Conservation (phyloP, 2,797 vertebrate species). For the Eremophila alpestris region DNA sequence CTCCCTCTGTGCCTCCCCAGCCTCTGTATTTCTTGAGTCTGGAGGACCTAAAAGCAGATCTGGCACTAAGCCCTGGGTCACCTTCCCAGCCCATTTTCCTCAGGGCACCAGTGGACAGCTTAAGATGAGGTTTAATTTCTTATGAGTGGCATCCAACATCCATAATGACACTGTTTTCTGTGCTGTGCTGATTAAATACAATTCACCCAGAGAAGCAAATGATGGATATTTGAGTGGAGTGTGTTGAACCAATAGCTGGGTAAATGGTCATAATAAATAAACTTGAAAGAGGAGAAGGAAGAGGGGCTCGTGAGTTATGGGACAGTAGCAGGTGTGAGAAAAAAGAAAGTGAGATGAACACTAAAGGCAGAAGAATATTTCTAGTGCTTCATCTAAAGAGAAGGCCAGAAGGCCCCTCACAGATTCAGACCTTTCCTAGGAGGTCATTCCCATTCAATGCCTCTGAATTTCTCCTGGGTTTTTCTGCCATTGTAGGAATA, state of each 20-base stretch:
- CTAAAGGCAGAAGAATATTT: not conserved
- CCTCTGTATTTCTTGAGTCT: conserved; percentile 12
- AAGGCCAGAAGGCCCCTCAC: not conserved
- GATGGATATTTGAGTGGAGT: conserved; percentile 76
- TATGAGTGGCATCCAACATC: conserved; percentile 90
- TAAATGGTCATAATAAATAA: conserved; percentile 78
- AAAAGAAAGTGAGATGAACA: conserved; percentile 10
- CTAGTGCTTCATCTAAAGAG: not conserved
- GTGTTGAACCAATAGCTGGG: conserved; percentile 71
- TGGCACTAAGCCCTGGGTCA: conserved; percentile 72
- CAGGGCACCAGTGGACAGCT: conserved; percentile 66
- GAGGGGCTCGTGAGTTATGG: conserved; percentile 14
- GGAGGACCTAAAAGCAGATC: conserved; percentile 28
- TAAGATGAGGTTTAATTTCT: conserved; percentile 86
- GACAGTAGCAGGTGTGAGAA: conserved; percentile 47
- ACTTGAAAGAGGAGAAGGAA: conserved; percentile 45
- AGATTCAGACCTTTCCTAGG: accelerated
- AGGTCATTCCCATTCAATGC: not conserved
- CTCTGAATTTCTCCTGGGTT: not conserved
- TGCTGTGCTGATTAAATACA: conserved; percentile 87
- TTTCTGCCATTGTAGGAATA: conserved; percentile 12
- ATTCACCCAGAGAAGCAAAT: conserved; percentile 77
- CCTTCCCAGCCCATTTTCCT: conserved; percentile 62
- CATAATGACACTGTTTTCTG: conserved; percentile 94
- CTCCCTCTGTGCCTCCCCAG: not conserved